These are phyloP conservation scores for Tragelaphus imberbis DNA, from an alignment of 2,113 vertebrate genomes.

Conservation along the genomic window DNA sequence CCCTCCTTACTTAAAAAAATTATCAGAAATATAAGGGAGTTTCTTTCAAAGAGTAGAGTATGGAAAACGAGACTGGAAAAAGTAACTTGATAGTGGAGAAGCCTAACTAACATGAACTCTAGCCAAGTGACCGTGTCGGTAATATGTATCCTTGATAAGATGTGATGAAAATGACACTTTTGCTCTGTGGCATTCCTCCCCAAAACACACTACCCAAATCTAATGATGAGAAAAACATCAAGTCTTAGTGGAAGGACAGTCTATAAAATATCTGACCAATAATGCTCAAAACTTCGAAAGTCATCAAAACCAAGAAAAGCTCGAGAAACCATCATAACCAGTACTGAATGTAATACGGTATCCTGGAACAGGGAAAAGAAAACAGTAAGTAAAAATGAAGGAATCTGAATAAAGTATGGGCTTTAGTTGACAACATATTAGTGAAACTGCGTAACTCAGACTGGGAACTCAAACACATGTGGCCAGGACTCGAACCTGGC, in stretches of 20 bases:
- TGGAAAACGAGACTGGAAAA: not conserved
- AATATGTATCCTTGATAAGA: not conserved
- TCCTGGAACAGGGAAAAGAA: not conserved
- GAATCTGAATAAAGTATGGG: not conserved
- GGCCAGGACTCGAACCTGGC: not conserved
- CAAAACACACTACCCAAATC: not conserved
- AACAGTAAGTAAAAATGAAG: not conserved
- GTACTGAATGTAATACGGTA: not conserved
- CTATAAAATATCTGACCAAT: not conserved
- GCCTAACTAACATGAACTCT: not conserved
- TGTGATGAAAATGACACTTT: not conserved
- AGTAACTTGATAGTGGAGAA: not conserved
- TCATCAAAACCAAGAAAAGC: not conserved
- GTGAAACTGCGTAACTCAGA: not conserved
- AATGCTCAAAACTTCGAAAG: not conserved
- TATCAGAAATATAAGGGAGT: not conserved
- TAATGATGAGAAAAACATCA: not conserved
- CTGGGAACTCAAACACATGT: not conserved
- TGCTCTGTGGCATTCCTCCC: not conserved
- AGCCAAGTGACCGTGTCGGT: not conserved
- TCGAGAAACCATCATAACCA: not conserved
- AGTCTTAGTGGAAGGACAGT: not conserved
- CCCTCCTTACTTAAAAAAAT: not conserved
- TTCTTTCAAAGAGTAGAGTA: not conserved
- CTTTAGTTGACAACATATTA: not conserved